A percentile compares a stretch with the other conserved stretches of the same genome.
Evolutionary conservation across 2,113 vertebrate genomes (phyloP).

Genomic region (Paradisaea rubra): DNA sequence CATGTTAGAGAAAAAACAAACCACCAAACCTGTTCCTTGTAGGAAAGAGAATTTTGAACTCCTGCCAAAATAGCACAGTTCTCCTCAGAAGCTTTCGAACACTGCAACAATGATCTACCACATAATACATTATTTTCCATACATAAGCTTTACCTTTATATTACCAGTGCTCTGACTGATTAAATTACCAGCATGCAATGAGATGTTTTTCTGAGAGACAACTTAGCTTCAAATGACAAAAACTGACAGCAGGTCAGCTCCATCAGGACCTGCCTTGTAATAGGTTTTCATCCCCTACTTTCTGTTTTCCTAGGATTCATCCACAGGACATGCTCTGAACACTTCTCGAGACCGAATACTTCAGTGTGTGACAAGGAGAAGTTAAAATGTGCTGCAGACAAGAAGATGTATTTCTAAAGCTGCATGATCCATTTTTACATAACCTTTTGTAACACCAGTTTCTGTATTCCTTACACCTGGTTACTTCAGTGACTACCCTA

Average conservation of each 20-base stretch:
- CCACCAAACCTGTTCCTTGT: conserved; percentile 32
- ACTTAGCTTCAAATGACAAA: background rate
- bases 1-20: background rate
- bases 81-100: conserved; percentile 9
- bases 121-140: conserved; percentile 15
- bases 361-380: background rate
- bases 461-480: background rate
- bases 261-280: background rate
- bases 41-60: conserved; percentile 31
- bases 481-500: background rate
- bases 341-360: background rate
- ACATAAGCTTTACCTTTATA: background rate
- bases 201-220: background rate
- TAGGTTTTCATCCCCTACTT: background rate
- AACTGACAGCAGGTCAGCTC: background rate
- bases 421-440: background rate
- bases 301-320: background rate
- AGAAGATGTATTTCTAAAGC: background rate
- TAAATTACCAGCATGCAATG: background rate
- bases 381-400: background rate
- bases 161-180: background rate
- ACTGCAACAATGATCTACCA: conserved; percentile 10
- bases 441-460: background rate
- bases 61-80: conserved; percentile 38
- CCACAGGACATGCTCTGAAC: background rate